phyloP scores from a whole-genome alignment of 1,140 invertebrate genomes.

The Batillaria attramentaria region DNA sequence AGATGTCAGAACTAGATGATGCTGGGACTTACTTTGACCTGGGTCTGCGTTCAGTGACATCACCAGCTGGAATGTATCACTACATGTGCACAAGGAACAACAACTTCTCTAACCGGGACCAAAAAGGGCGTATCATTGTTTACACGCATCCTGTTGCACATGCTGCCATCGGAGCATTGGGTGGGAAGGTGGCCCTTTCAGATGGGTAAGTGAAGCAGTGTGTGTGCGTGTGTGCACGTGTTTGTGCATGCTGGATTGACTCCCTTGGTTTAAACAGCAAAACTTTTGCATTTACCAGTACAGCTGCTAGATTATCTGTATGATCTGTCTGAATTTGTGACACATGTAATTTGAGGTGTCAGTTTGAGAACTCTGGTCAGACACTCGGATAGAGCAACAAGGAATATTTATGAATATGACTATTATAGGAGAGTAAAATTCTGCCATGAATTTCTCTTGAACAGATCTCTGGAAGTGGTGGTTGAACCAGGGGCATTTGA shows the following conservation, averaged over 20 bases:
- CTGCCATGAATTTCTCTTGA: too few relatives aligned
- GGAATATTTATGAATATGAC: too few relatives aligned
- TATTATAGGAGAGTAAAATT: too few relatives aligned
- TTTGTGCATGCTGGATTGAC: too few relatives aligned
- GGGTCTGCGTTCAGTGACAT: conserved; percentile 56
- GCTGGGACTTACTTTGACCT: conserved; percentile 71
- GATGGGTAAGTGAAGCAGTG: conserved; percentile 60
- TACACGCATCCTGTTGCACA: conserved; percentile 31
- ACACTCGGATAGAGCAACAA: too few relatives aligned
- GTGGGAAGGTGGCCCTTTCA: conserved; percentile 56
- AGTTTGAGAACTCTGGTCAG: too few relatives aligned
- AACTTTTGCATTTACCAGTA: too few relatives aligned
- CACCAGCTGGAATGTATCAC: conserved; percentile 61
- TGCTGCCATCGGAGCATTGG: conserved; percentile 62
- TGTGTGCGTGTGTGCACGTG: too few relatives aligned
- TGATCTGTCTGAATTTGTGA: neutral
- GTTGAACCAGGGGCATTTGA: conserved; percentile 57
- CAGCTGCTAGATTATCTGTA: neutral
- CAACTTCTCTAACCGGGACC: conserved; percentile 71
- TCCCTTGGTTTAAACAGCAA: neutral
- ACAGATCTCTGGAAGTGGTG: conserved; percentile 52
- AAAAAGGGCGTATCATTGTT: conserved; percentile 65
- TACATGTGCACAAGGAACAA: conserved; percentile 71
- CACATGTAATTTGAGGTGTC: too few relatives aligned
- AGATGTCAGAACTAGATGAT: conserved; percentile 68